Percentiles rank a stretch among this genome's conserved stretches.
phyloP scores from a whole-genome alignment of 2,113 vertebrate species.

The Sphaerodactylus townsendi region DNA sequence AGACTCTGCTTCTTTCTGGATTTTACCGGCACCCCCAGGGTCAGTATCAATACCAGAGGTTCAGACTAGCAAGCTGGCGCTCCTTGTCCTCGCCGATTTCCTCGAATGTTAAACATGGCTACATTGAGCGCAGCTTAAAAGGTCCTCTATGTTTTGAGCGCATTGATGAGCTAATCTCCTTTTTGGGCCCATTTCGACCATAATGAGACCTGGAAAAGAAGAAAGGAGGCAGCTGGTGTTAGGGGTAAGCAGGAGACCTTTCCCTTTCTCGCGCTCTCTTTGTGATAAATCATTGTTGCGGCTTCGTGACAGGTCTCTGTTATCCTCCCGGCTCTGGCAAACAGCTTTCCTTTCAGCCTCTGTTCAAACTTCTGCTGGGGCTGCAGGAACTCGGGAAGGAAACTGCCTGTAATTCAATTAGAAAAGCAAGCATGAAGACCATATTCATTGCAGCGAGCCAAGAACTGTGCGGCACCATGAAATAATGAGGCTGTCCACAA shows the following conservation, averaged over 20 bases:
- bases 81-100: neutral
- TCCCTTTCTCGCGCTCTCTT: slow-evolving; percentile 65
- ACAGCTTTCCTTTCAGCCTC: slow-evolving; percentile 77
- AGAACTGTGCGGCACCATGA: slow-evolving; percentile 70
- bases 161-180: slow-evolving; percentile 24
- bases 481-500: slow-evolving; percentile 79
- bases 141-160: neutral
- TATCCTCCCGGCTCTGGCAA: slow-evolving; percentile 77
- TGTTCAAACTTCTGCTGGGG: slow-evolving; percentile 76
- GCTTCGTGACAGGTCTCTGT: slow-evolving; percentile 75
- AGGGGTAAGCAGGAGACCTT: slow-evolving; percentile 57
- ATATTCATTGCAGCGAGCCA: slow-evolving; percentile 71
- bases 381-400: slow-evolving; percentile 68
- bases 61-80: neutral
- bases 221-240: slow-evolving; percentile 77
- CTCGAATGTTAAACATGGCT: slow-evolving; percentile 25
- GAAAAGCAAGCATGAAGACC: slow-evolving; percentile 83
- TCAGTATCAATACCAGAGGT: neutral
- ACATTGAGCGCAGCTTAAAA: slow-evolving; percentile 4
- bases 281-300: slow-evolving; percentile 78
- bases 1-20: neutral
- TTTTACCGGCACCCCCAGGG: neutral
- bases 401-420: slow-evolving; percentile 80
- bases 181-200: slow-evolving; percentile 29
- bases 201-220: slow-evolving; percentile 36